phyloP scores from a whole-genome alignment of 2,888 invertebrate species.

The Antitype chi region DNA sequence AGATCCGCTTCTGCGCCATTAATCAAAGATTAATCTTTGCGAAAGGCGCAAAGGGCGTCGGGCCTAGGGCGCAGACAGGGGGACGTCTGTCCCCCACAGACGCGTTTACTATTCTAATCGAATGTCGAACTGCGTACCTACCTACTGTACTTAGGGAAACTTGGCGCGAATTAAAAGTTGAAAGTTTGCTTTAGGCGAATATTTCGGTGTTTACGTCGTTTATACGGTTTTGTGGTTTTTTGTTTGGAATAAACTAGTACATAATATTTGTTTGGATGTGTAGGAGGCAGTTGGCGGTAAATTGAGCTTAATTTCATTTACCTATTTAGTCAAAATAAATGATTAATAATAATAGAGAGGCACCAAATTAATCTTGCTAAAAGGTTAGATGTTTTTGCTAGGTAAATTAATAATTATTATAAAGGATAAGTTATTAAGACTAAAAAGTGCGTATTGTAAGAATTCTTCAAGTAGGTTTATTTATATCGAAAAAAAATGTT shows the following conservation, averaged over 20 bases:
- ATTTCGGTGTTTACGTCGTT: conserved; percentile 26
- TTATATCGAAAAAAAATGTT: not conserved
- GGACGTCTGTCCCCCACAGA: conserved; percentile 70
- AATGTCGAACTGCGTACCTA: conserved; percentile 63
- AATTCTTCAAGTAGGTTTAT: not conserved
- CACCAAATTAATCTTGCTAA: conserved; percentile 1
- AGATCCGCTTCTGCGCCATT: conserved; percentile 43
- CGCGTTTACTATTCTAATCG: conserved; percentile 76
- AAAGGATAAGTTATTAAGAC: not conserved
- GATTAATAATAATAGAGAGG: conserved; percentile 13
- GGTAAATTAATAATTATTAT: not conserved
- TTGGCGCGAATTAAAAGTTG: conserved; percentile 64
- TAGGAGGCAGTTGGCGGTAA: not conserved
- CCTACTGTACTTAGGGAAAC: conserved; percentile 50
- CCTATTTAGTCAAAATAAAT: conserved; percentile 2
- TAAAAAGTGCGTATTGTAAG: not conserved
- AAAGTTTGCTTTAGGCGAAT: conserved; percentile 29
- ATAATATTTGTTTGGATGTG: not conserved
- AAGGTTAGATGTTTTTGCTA: conserved; percentile 3
- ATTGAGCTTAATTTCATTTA: not conserved
- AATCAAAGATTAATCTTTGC: conserved; percentile 70
- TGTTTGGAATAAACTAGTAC: not conserved
- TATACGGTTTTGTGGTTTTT: not conserved
- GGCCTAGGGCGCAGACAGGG: conserved; percentile 73
- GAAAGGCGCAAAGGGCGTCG: conserved; percentile 77